phyloP scores from a whole-genome alignment of 2,797 vertebrate genomes.

The Corythornis leucogaster region DNA sequence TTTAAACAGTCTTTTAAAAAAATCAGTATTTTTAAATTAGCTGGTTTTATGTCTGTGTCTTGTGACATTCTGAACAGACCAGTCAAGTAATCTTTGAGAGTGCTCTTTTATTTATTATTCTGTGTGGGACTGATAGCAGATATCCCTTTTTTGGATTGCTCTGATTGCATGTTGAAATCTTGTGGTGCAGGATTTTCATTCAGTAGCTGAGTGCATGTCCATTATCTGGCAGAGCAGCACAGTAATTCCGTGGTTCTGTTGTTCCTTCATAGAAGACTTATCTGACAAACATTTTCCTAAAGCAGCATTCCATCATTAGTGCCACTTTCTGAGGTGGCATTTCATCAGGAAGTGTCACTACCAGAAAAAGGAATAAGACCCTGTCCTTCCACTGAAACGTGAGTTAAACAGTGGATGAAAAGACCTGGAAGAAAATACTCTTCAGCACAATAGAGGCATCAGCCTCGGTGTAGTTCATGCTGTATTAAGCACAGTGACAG shows the following conservation, averaged over 20 bases:
- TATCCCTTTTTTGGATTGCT: background rate
- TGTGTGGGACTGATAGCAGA: background rate
- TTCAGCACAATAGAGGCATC: background rate
- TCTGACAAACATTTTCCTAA: slow-evolving; percentile 12
- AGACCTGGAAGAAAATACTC: background rate
- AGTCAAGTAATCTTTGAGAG: background rate
- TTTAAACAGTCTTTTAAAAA: background rate
- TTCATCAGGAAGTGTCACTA: background rate
- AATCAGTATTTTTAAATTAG: background rate
- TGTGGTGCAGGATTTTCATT: background rate
- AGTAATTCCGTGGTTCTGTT: background rate
- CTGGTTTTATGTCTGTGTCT: background rate
- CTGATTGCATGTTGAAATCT: background rate
- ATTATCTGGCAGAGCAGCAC: background rate
- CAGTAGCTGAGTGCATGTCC: background rate
- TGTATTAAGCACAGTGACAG: background rate
- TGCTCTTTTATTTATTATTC: background rate
- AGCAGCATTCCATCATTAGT: background rate
- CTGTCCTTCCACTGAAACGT: background rate
- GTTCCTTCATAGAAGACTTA: background rate
- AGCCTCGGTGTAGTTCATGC: background rate
- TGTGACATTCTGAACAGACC: background rate
- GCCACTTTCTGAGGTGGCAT: background rate
- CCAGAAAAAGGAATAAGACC: background rate
- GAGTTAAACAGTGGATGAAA: background rate